Base-by-base conservation (phyloP, 2,797 vertebrate species). In the Miichthys miiuy region DNA sequence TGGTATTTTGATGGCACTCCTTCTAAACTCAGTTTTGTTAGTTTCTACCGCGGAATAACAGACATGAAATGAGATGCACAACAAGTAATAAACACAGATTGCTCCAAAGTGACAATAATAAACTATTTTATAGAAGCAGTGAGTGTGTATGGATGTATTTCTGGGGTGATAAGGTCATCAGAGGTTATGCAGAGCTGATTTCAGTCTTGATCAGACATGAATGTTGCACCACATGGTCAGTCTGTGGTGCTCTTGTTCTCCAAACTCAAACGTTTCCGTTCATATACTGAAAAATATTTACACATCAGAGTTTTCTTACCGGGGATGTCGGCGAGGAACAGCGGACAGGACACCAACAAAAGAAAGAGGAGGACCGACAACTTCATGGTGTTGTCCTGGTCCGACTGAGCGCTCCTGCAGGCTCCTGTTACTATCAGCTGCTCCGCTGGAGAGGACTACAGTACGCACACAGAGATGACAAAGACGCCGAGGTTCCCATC, bases 321-420 rank as follows among this genome's bases (percentile, higher is more conserved):
- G 25, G 77, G 55, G 23, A 78, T 79, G 48, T 76, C 77, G 67
- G 85, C 82, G 27, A 76, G 57, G 61, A 18, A 66, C 47, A 73
- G 75, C 65, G 80, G 68, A 44, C 73, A 87, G 83, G 62, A 86
- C 64, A 67, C 68, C 38, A 79, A 79, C 72, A 88, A 18, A 60
- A 90, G 62, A 70, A 91, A 67, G 38, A 86, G 63, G 57, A 84
- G 50, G 25, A 82, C 75, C 51, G 52, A 9, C 56, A 91, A 92
- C 89, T 93, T 93, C 94, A 92, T 93, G 41, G 17, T 83, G 81
- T 16, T 79, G 47, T 81, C 77, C 76, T 23, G 82, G 23, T 90
- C 71, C 66, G 41, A n/a, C 7, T 3, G 72, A 12, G 72, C 58
- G 72, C 80, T 73, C 69, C 27, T 10, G 65, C 54, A 50, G 63